Evolutionary conservation across 2,113 vertebrate species (phyloP).

Genomic region (Bombycilla garrulus): DNA sequence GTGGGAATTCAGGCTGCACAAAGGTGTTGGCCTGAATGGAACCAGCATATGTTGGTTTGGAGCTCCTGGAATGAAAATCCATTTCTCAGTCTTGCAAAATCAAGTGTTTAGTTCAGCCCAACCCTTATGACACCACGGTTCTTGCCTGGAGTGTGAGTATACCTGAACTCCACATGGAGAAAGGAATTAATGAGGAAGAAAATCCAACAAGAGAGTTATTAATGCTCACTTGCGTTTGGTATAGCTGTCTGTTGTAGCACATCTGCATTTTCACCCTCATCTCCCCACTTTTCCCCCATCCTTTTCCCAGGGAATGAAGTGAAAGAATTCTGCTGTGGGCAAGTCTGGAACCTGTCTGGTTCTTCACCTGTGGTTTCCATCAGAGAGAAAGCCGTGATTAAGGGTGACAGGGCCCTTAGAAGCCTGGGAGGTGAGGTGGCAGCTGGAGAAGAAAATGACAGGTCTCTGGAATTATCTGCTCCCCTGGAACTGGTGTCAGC

Average conservation of each 20-base stretch:
- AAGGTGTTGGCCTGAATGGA: not conserved
- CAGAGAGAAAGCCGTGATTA: not conserved
- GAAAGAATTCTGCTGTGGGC: slow-evolving; percentile 27
- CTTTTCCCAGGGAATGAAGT: not conserved
- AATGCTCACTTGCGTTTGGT: not conserved
- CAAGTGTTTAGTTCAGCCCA: not conserved
- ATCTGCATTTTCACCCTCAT: not conserved
- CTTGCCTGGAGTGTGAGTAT: not conserved
- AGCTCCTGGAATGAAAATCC: not conserved
- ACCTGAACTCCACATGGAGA: not conserved
- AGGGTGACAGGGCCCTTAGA: slow-evolving; percentile 43
- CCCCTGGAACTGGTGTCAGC: slow-evolving; percentile 7
- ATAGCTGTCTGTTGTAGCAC: not conserved
- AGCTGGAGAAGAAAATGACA: slow-evolving; percentile 50
- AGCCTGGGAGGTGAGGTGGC: slow-evolving; percentile 42
- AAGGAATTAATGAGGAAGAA: not conserved
- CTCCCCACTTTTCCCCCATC: not conserved
- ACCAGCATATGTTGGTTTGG: not conserved
- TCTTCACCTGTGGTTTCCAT: slow-evolving; percentile 39
- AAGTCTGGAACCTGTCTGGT: slow-evolving; percentile 43
- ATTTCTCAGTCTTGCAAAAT: not conserved
- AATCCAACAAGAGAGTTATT: not conserved
- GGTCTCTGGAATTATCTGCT: slow-evolving; percentile 2
- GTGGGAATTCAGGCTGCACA: not conserved
- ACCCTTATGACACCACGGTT: not conserved